These are phyloP conservation scores for Rugalucina vietnamica DNA, from an alignment of 2,888 invertebrate species.

Conservation along the genomic window DNA sequence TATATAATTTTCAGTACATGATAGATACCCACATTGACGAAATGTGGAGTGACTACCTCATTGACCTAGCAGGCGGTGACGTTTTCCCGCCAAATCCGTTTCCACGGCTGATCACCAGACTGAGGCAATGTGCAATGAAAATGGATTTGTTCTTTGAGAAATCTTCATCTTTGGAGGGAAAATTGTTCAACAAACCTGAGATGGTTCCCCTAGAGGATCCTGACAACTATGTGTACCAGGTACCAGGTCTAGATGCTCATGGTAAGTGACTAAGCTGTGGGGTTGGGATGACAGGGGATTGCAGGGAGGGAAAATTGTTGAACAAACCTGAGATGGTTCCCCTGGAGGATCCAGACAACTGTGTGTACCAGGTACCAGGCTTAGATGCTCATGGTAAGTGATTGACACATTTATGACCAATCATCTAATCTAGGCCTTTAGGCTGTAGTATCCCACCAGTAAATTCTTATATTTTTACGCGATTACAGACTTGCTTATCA, in stretches of 20 bases:
- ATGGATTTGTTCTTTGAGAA: constrained; percentile 81
- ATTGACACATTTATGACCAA: not conserved
- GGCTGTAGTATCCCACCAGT: too few relatives aligned
- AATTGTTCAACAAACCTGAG: constrained; percentile 61
- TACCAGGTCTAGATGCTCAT: constrained; percentile 79
- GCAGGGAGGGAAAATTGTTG: too few relatives aligned
- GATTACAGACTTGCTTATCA: too few relatives aligned
- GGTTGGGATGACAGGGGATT: too few relatives aligned
- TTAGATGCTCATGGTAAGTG: constrained; percentile 78
- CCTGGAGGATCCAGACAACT: constrained; percentile 74
- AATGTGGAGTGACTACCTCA: constrained; percentile 66
- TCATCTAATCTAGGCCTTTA: too few relatives aligned
- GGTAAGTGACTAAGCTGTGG: too few relatives aligned
- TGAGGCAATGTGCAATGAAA: constrained; percentile 71
- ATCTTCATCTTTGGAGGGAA: constrained; percentile 60
- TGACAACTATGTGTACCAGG: constrained; percentile 75
- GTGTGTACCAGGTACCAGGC: constrained; percentile 76
- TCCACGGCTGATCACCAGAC: constrained; percentile 67
- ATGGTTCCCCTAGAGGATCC: constrained; percentile 70
- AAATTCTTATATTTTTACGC: too few relatives aligned
- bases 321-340: constrained; percentile 61
- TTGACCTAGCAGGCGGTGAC: constrained; percentile 62
- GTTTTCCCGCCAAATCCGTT: constrained; percentile 76
- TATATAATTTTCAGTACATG: constrained; percentile 73
- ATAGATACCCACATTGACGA: constrained; percentile 78